Conservation (phyloP, 2,888 invertebrate genomes). For the Drosophila anomalata region DNA sequence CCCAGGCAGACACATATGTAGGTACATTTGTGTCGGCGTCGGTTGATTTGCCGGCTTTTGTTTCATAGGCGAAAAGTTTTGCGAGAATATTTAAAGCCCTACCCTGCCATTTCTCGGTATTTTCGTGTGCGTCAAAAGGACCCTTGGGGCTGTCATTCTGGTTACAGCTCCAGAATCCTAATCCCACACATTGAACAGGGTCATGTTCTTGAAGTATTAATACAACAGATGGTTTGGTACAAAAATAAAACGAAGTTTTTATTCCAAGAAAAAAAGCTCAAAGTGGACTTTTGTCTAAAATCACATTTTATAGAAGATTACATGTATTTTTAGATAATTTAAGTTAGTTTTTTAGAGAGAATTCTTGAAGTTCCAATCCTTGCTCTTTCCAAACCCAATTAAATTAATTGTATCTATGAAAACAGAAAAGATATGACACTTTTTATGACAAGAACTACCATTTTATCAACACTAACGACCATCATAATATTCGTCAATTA, state of each 20-base stretch:
- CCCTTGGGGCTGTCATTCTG: constrained; percentile 55
- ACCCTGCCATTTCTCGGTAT: constrained; percentile 40
- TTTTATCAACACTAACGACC: not conserved
- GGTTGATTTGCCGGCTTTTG: constrained; percentile 2
- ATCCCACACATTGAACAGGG: constrained; percentile 34
- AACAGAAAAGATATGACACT: too few species aligned
- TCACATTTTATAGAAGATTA: too few species aligned
- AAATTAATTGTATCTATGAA: not conserved
- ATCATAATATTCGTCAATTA: not conserved
- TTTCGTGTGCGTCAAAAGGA: constrained; percentile 40
- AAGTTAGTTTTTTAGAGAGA: too few species aligned
- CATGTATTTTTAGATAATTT: too few species aligned
- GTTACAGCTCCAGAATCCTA: constrained; percentile 33
- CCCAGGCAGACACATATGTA: constrained; percentile 46
- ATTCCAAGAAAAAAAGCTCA: not conserved
- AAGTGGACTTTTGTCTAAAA: not conserved
- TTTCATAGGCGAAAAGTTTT: constrained; percentile 36
- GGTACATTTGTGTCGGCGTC: constrained; percentile 4
- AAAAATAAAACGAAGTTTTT: not conserved
- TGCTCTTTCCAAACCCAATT: not conserved
- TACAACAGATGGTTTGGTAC: constrained; percentile 4
- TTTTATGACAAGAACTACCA: not conserved
- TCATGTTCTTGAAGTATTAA: constrained; percentile 54
- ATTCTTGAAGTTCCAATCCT: too few species aligned
- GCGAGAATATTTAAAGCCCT: constrained; percentile 64